Conservation (phyloP, 1,140 invertebrate genomes). For the Centruroides sculpturatus region DNA sequence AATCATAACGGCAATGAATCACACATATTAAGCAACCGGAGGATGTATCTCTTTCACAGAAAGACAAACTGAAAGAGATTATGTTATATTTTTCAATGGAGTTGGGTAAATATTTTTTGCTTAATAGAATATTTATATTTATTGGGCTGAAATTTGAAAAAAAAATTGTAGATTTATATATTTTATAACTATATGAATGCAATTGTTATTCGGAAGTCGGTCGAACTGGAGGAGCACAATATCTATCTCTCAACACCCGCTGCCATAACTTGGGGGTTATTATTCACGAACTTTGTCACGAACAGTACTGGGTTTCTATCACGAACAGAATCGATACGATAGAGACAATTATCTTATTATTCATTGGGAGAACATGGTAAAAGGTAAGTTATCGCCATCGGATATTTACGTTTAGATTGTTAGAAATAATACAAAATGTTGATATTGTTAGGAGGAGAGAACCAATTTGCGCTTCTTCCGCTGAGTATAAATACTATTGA, state of each 20-base stretch:
- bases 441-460: not conserved
- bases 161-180: too few species aligned
- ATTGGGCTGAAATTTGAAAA: too few species aligned
- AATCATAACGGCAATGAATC: too few species aligned
- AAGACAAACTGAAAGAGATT: too few species aligned
- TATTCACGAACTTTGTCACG: slow-evolving; percentile 73
- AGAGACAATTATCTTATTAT: slow-evolving; percentile 57
- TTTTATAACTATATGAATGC: not conserved
- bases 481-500: not conserved
- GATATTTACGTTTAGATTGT: not conserved
- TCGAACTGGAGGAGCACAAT: not conserved
- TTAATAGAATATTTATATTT: too few species aligned
- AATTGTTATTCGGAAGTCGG: not conserved
- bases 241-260: slow-evolving; percentile 26
- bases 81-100: too few species aligned
- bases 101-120: too few species aligned
- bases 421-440: not conserved
- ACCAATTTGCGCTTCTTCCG: not conserved
- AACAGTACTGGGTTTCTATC: slow-evolving; percentile 63
- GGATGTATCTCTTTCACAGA: too few species aligned
- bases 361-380: slow-evolving; percentile 52
- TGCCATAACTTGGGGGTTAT: slow-evolving; percentile 54
- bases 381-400: slow-evolving; percentile 26
- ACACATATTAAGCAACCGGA: too few species aligned
- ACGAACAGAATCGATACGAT: slow-evolving; percentile 69